Base-by-base conservation (phyloP, 2,113 vertebrate genomes). In the Anguilla japonica region DNA sequence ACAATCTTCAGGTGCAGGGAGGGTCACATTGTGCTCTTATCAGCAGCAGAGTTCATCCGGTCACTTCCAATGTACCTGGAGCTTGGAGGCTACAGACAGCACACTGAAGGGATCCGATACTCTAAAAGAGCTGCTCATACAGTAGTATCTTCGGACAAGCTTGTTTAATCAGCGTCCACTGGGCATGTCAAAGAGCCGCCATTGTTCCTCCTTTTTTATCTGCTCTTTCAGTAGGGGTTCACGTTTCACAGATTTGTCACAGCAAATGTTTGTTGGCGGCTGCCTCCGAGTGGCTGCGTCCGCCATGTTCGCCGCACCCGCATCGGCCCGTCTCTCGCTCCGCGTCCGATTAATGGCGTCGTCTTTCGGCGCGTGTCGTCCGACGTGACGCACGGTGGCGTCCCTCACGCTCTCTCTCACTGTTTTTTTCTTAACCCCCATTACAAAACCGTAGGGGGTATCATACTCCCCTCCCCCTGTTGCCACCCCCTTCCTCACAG, bases 181-280 rank as follows among this genome's bases (percentile, higher is more conserved):
- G 84, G 84, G 39, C 79, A 16, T n/a, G 34, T 81, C 75, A 79
- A n/a, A 86, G 50, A 29, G 9, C 22, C 78, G 63, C 22, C 29
- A 41, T 46, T 46, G 15, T 41, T 22, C 50, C 43, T 81, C 43
- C 78, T 85, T 26, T 60, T 41, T 81, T 34, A 80, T 86, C 75
- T 6, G 79, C 39, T 80, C 56, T 80, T 41, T 60, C 84, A 34
- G 41, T 43, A 20, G 39, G 5, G 50, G 78, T 40, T 57, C 41
- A 83, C 50, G 16, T 83, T 43, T 83, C 14, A 16, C 50, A 34
- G 8, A 53, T 26, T 41, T 41, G 75, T 80, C 84, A 57, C 75
- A 14, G 34, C 3, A 29, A 60, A 53, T 60, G 18, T 53, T 34
- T 26, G 22, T 41, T 34, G 20, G 22, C 39, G 57, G 39, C 78